A percentile compares a stretch with the other conserved stretches of the same genome.
These are phyloP conservation scores for Hassar affinis DNA, from an alignment of 2,113 vertebrate species.

Conservation along the genomic window DNA sequence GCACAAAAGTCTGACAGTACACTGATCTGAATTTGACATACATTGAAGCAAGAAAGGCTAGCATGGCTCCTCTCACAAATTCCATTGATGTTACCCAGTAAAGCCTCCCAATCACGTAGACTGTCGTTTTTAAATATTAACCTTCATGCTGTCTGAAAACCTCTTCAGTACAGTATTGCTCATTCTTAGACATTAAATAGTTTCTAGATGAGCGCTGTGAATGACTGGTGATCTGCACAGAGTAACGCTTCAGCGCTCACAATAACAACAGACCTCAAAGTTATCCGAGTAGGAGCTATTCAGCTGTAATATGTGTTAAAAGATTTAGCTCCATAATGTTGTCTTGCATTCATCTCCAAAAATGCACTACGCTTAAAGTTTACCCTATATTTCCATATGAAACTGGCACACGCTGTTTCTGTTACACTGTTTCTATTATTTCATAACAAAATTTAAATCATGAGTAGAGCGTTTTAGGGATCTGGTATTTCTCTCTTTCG, in stretches of 20 bases:
- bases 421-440: background rate
- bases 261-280: slow-evolving; percentile 34
- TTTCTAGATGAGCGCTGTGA: slow-evolving; percentile 23
- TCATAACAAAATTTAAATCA: background rate
- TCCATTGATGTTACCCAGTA: background rate
- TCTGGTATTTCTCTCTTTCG: background rate
- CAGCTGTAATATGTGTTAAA: slow-evolving; percentile 42
- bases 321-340: slow-evolving; percentile 33
- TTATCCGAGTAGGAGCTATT: slow-evolving; percentile 20
- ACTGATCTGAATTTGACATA: background rate
- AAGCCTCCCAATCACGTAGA: background rate
- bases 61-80: background rate
- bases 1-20: background rate
- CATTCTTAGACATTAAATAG: slow-evolving; percentile 43
- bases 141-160: background rate
- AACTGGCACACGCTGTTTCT: background rate
- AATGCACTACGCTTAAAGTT: background rate
- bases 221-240: slow-evolving; percentile 34
- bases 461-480: background rate
- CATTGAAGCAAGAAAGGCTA: background rate
- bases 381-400: background rate
- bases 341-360: slow-evolving; percentile 17
- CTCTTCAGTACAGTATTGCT: slow-evolving; percentile 20
- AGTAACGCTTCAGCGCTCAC: slow-evolving; percentile 37
- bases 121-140: slow-evolving; percentile 2